A percentile compares a stretch with the other conserved stretches of the same genome.
These are phyloP conservation scores for Sciurus vulgaris DNA, from an alignment of 2,797 vertebrate species.

Conservation along the genomic window DNA sequence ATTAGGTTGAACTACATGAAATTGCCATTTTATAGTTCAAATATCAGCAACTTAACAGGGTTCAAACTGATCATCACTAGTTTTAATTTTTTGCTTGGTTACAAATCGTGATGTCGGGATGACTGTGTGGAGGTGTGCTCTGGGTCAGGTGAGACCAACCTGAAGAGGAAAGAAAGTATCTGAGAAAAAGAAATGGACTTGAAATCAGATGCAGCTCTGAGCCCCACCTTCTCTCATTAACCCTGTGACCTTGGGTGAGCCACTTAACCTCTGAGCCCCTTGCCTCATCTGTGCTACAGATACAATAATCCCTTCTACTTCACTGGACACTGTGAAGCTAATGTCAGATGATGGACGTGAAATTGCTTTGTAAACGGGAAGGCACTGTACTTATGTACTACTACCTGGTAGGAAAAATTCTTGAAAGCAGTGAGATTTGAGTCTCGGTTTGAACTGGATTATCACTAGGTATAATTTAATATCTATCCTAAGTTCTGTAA, in stretches of 20 bases:
- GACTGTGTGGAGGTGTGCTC: neutral
- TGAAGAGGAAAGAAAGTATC: constrained; percentile 22
- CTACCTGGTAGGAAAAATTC: constrained; percentile 9
- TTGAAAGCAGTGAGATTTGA: constrained; percentile 49
- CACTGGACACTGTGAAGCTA: constrained; percentile 72
- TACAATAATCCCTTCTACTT: constrained; percentile 82
- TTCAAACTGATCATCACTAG: neutral
- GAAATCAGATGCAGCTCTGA: constrained; percentile 66
- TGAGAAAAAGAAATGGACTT: constrained; percentile 65
- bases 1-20: neutral
- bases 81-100: constrained; percentile 30
- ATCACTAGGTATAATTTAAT: constrained; percentile 61
- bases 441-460: constrained; percentile 35
- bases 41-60: constrained; percentile 21
- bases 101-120: neutral
- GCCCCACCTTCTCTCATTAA: constrained; percentile 78
- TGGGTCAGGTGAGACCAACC: constrained; percentile 47
- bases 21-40: constrained; percentile 43
- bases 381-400: constrained; percentile 36
- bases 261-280: constrained; percentile 79
- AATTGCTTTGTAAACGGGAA: constrained; percentile 66
- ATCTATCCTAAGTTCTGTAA: constrained; percentile 47
- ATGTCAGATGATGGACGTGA: constrained; percentile 75
- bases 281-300: constrained; percentile 79
- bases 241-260: constrained; percentile 75